Percentiles rank a stretch among this genome's conserved stretches.
Evolutionary conservation across 2,888 invertebrate genomes (phyloP).

Genomic region (Crossocerus cetratus): DNA sequence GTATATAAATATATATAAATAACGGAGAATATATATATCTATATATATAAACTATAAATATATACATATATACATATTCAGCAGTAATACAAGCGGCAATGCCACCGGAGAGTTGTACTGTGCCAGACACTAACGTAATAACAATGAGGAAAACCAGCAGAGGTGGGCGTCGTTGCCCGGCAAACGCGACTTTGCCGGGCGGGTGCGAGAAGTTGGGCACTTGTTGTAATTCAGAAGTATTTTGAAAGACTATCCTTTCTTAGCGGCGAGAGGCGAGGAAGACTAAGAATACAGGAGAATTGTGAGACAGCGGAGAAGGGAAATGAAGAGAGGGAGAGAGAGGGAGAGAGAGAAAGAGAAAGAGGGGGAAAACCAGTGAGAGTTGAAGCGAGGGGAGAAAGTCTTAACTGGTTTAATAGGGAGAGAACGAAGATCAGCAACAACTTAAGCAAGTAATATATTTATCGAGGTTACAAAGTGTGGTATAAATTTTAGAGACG

Average conservation of each 20-base stretch:
- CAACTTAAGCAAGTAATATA: constrained; percentile 58
- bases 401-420: constrained; percentile 42
- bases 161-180: no score
- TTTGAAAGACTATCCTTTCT: constrained; percentile 50
- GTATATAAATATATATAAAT: constrained; percentile 13
- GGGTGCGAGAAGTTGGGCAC: constrained; percentile 45
- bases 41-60: constrained; percentile 1
- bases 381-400: background rate
- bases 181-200: no score
- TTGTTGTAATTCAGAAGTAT: constrained; percentile 50
- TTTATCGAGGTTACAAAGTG: constrained; percentile 60
- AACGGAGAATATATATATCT: constrained; percentile 6
- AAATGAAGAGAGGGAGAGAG: background rate
- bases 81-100: constrained; percentile 23
- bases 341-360: background rate
- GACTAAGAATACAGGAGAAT: background rate
- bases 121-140: constrained; percentile 46
- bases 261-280: constrained; percentile 48
- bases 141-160: background rate
- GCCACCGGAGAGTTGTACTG: constrained; percentile 32
- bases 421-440: no score
- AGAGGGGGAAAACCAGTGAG: background rate
- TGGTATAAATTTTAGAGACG: constrained; percentile 58
- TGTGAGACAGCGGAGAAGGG: no score
- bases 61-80: constrained; percentile 14